A percentile compares a stretch with the other conserved stretches of the same genome.
Evolutionary conservation across 2,797 vertebrate species (phyloP).

Genomic region (Myotis myotis): DNA sequence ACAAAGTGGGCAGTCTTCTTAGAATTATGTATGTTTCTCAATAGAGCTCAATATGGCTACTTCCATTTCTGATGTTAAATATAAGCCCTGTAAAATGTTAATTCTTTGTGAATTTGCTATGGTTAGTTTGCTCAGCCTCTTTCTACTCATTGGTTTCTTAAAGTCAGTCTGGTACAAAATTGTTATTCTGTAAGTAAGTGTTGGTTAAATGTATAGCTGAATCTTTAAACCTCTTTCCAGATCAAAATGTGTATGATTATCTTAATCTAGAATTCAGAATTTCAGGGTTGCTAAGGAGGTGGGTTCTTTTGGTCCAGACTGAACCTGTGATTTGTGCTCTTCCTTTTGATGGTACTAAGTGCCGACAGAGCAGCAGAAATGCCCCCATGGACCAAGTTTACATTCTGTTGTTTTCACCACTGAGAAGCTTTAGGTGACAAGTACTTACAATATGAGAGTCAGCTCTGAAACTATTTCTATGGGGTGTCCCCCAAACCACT

Average conservation of each 20-base stretch:
- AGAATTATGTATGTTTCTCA: slow-evolving; percentile 3
- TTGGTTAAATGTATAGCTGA: slow-evolving; percentile 17
- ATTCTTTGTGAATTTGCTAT: neutral
- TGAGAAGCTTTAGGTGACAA: neutral
- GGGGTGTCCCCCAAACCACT: too few relatives aligned
- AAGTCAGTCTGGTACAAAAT: neutral
- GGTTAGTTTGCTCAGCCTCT: neutral
- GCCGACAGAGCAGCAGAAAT: neutral
- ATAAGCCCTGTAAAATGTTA: neutral
- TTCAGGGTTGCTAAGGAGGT: neutral
- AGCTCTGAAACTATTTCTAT: neutral
- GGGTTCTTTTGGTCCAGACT: neutral
- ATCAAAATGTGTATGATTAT: neutral
- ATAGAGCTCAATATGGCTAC: neutral
- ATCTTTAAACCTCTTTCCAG: neutral
- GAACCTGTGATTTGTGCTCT: neutral
- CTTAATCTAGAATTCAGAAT: neutral
- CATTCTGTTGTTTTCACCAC: neutral
- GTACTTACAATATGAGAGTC: neutral
- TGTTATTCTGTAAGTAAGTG: neutral
- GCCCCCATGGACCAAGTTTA: neutral
- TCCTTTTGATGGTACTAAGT: neutral
- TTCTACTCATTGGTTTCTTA: neutral
- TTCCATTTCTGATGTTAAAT: neutral
- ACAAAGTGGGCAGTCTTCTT: neutral